Evolutionary conservation across 2,113 vertebrate genomes (phyloP), one percentile per base, ranked within the genome.

Genomic region (Ptychochromis oligacanthus): DNA sequence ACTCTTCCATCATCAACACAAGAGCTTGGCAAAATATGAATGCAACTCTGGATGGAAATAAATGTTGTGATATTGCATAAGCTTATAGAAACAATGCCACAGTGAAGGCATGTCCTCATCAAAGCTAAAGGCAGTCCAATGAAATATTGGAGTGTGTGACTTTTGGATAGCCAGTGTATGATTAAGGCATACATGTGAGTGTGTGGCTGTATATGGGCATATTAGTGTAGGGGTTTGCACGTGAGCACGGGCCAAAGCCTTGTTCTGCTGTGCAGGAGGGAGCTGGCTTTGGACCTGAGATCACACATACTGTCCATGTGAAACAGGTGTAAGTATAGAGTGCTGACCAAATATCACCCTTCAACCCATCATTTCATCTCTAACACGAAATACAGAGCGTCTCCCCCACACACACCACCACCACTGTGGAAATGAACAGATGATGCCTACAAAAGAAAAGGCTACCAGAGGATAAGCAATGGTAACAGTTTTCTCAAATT

Each of bases 201-300:
- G 43, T 46, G 43, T 46, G 43, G 14, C 11, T 46, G 12, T 14
- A 46, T 15, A 46, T 67, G 62, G 38, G 22, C 22, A 43, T n/a
- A 9, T 38, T 38, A 67, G 14, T 10, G 38, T 26, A 67, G 38
- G n/a, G n/a, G 43, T 43, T 13, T 11, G 38, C 62, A 67, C 2
- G 0, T 46, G 38, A 67, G 36, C 62, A 67, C 24, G 4, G 0
- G 7, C 8, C 1, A 43, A 67, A 43, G 62, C 38, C 0, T 46
- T 65, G n/a, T n/a, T n/a, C n/a, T n/a, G n/a, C n/a, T 65, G 40
- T 0, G 36, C 61, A 65, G 22, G 2, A 67, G 24, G 38, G 64
- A 67, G 64, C 38, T 26, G 22, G 64, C 64, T 67, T 46, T 67
- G 22, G 22, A 67, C 0, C 8, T 1, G n/a, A 46, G 14, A 46